These are phyloP conservation scores for Borostomias antarcticus DNA, from an alignment of 2,797 vertebrate species.

Conservation along the genomic window DNA sequence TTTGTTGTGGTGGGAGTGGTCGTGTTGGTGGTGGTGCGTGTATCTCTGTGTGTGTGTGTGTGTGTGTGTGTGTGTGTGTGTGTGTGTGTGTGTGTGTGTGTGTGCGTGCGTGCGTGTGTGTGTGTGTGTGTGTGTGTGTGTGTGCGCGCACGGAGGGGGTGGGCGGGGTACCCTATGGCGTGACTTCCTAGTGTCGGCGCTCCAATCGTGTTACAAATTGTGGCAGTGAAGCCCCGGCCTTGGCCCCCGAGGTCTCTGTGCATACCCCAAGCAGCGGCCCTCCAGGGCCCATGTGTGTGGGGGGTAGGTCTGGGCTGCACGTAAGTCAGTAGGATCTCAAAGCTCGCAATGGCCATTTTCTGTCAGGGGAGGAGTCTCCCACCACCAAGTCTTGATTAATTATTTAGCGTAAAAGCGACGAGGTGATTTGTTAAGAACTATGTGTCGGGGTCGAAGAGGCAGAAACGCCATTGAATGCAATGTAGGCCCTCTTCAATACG, in stretches of 20 bases:
- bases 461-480: slow-evolving; percentile 47
- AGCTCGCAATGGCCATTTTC: slow-evolving; percentile 16
- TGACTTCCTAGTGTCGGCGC: background rate
- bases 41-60: background rate
- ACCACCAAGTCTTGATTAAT: slow-evolving; percentile 28
- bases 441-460: slow-evolving; percentile 47
- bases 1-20: too few relatives aligned
- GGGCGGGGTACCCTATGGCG: background rate
- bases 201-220: slow-evolving; percentile 8
- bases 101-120: background rate
- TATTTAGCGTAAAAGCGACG: slow-evolving; percentile 13
- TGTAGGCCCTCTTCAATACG: slow-evolving; percentile 50
- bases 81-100: background rate
- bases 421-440: slow-evolving; percentile 42
- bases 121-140: background rate
- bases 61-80: background rate
- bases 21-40: too few relatives aligned
- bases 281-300: background rate
- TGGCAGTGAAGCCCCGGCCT: background rate
- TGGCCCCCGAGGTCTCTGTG: slow-evolving; percentile 4
- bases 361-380: slow-evolving; percentile 5
- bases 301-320: background rate
- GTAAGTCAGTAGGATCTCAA: slow-evolving; percentile 21
- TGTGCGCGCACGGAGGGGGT: too few relatives aligned
- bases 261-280: slow-evolving; percentile 1